Conservation (phyloP, 2,888 invertebrate species). For the Drosophila affinis region DNA sequence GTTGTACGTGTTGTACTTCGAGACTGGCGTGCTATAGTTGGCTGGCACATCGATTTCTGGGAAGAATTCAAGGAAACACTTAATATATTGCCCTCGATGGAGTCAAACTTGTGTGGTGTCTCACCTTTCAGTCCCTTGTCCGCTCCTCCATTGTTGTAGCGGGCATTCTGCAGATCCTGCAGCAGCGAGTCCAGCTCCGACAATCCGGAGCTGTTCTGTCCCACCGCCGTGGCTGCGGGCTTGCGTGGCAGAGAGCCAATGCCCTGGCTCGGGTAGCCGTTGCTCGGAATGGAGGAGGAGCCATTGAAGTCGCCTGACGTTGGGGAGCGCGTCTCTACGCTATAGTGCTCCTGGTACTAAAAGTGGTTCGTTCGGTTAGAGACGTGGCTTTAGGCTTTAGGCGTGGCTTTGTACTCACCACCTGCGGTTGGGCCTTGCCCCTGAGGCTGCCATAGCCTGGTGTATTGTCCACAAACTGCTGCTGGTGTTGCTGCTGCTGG, state of each 20-base stretch:
- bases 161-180: constrained; percentile 94
- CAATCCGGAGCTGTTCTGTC: constrained; percentile 86
- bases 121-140: constrained; percentile 84
- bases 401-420: constrained; percentile 86
- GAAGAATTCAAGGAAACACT: background rate
- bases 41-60: constrained; percentile 78
- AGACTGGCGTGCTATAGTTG: constrained; percentile 83
- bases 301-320: constrained; percentile 62
- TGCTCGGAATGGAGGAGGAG: constrained; percentile 43
- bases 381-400: background rate
- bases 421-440: constrained; percentile 87
- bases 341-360: constrained; percentile 82
- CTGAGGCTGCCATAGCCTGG: constrained; percentile 90
- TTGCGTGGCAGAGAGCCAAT: constrained; percentile 70
- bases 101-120: background rate
- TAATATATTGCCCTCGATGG: background rate
- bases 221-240: constrained; percentile 29
- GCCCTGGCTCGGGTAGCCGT: constrained; percentile 79
- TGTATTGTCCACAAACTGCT: constrained; percentile 80
- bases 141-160: constrained; percentile 84
- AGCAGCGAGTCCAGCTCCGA: constrained; percentile 96
- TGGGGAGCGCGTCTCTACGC: constrained; percentile 80
- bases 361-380: background rate
- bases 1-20: constrained; percentile 80
- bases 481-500: constrained; percentile 53